Percentiles rank a stretch among this genome's conserved stretches.
These are phyloP conservation scores for Catalaphyllia jardinei DNA, from an alignment of 64 coral and sea anemone genomes.

Conservation along the genomic window DNA sequence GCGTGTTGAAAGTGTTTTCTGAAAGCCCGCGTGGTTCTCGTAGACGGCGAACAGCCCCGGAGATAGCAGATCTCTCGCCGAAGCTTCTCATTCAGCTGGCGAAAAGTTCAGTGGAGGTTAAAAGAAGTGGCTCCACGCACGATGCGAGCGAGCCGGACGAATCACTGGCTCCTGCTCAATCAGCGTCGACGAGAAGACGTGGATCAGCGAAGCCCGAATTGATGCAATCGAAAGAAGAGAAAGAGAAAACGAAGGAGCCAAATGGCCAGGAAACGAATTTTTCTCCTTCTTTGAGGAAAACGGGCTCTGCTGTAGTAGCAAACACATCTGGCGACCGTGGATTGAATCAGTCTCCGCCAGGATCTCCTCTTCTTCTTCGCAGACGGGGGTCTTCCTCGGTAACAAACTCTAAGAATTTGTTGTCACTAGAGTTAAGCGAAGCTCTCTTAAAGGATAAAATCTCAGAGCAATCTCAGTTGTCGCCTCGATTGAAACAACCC, in stretches of 20 bases:
- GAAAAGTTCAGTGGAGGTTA: slow-evolving; percentile 24
- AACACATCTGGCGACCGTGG: background rate
- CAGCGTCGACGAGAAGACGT: background rate
- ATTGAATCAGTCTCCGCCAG: background rate
- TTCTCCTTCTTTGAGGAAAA: background rate
- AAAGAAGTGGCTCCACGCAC: background rate
- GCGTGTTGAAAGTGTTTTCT: slow-evolving; percentile 21
- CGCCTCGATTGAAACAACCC: slow-evolving; percentile 36
- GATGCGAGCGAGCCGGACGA: background rate
- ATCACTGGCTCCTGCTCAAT: too few relatives aligned
- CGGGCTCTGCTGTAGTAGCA: background rate
- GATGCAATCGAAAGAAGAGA: background rate
- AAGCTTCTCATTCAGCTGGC: slow-evolving; percentile 41
- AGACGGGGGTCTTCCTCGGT: background rate
- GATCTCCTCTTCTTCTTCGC: background rate
- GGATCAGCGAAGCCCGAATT: background rate
- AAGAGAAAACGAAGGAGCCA: background rate
- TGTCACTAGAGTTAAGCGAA: slow-evolving; percentile 12
- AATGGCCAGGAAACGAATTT: too few relatives aligned
- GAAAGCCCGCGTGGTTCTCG: slow-evolving; percentile 10
- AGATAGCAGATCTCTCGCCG: slow-evolving; percentile 16
- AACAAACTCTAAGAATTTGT: background rate
- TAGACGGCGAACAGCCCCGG: slow-evolving; percentile 21
- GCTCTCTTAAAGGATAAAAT: slow-evolving; percentile 13
- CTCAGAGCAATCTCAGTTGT: slow-evolving; percentile 14